These are phyloP conservation scores for Cetoscarus ocellatus DNA, from an alignment of 2,797 vertebrate species.

Conservation along the genomic window DNA sequence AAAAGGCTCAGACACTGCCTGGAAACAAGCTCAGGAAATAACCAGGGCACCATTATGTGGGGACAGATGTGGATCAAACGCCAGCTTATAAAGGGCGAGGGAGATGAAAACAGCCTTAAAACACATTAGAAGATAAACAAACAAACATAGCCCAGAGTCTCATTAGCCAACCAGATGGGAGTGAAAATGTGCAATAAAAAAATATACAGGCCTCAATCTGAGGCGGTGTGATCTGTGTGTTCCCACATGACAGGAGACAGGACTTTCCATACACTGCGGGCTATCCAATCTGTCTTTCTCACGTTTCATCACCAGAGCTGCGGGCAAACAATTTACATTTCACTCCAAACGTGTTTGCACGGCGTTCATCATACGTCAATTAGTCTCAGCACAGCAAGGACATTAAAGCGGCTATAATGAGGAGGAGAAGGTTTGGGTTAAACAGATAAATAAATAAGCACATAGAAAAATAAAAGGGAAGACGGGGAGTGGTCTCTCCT, in stretches of 20 bases:
- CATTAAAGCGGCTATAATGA: conserved; percentile 67
- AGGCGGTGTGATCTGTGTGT: conserved; percentile 35
- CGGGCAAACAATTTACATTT: conserved; percentile 76
- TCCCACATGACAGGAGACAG: conserved; percentile 69
- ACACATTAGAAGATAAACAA: conserved; percentile 77
- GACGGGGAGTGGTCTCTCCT: conserved; percentile 62
- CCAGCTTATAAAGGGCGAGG: conserved; percentile 36
- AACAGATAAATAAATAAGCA: conserved; percentile 73
- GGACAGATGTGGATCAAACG: conserved; percentile 63
- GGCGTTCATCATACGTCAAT: conserved; percentile 71
- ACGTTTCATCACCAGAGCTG: conserved; percentile 63
- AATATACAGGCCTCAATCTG: conserved; percentile 30
- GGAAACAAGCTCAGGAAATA: conserved; percentile 43
- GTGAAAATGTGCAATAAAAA: conserved; percentile 53
- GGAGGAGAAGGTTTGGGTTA: conserved; percentile 58
- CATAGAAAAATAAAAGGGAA: conserved; percentile 68
- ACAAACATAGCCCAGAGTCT: conserved; percentile 65
- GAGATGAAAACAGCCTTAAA: conserved; percentile 66
- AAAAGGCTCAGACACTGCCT: conserved; percentile 35
- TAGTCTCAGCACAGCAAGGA: conserved; percentile 52
- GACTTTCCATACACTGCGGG: conserved; percentile 64
- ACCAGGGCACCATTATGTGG: conserved; percentile 14
- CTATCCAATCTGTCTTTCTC: conserved; percentile 56
- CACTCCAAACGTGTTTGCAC: conserved; percentile 41
- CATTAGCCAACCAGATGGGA: conserved; percentile 68